phyloP scores from a whole-genome alignment of 2,113 vertebrate genomes.

The Holacanthus passer region DNA sequence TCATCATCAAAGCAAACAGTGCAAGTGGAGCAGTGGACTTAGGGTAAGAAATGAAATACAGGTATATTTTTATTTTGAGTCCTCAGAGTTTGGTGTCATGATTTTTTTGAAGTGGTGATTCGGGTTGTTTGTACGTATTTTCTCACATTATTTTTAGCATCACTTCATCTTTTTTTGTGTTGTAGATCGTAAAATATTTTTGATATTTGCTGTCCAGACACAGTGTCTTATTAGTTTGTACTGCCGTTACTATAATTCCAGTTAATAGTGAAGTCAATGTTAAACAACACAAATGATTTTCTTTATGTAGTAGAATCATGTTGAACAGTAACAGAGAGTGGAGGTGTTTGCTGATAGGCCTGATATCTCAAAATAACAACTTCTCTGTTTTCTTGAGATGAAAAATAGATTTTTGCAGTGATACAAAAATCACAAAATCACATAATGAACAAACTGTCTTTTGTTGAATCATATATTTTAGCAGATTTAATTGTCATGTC shows the following conservation, averaged over 20 bases:
- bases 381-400: no score
- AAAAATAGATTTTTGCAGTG: no score
- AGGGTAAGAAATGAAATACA: constrained; percentile 53
- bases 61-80: not conserved
- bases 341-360: no score
- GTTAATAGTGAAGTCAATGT: no score
- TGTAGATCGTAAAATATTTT: not conserved
- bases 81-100: not conserved
- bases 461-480: not conserved
- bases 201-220: not conserved
- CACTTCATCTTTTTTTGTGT: no score
- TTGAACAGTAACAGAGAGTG: no score
- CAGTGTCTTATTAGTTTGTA: not conserved
- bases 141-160: not conserved
- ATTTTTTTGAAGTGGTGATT: not conserved
- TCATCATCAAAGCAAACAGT: constrained; percentile 90
- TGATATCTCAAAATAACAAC: no score
- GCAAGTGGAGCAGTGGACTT: not conserved
- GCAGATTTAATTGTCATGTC: not conserved
- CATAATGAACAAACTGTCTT: not conserved
- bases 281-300: no score
- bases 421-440: no score
- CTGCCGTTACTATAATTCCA: no score
- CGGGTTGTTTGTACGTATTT: not conserved
- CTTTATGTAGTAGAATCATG: no score